Evolutionary conservation across 2,888 invertebrate genomes (phyloP).

Genomic region (Leptopilina drosophilae): DNA sequence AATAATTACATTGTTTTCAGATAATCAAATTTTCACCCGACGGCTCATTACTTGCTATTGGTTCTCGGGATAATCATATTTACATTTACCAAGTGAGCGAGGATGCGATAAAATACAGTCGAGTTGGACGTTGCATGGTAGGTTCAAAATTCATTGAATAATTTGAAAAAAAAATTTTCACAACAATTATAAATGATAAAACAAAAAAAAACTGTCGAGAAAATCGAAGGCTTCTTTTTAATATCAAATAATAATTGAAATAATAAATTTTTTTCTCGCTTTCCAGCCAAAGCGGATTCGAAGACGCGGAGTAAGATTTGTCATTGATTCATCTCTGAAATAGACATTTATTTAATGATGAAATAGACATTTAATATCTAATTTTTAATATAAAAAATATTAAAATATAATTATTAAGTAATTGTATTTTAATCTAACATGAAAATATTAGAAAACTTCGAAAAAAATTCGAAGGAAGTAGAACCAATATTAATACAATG

Average conservation of each 20-base stretch:
- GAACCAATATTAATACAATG: no score
- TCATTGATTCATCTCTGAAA: slow-evolving; percentile 55
- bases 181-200: no score
- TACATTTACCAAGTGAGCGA: slow-evolving; percentile 92
- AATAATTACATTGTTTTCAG: slow-evolving; percentile 78
- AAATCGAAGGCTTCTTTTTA: background rate
- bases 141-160: slow-evolving; percentile 70
- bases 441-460: no score
- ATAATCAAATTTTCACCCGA: slow-evolving; percentile 89
- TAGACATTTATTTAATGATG: slow-evolving; percentile 47
- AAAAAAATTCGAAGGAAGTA: no score
- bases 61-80: slow-evolving; percentile 92
- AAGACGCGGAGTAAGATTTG: slow-evolving; percentile 71
- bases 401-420: no score
- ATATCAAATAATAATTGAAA: background rate
- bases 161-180: background rate
- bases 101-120: slow-evolving; percentile 85
- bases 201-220: no score
- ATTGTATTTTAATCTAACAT: no score
- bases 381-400: no score
- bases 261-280: slow-evolving; percentile 55
- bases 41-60: slow-evolving; percentile 88
- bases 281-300: slow-evolving; percentile 75
- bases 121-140: slow-evolving; percentile 91
- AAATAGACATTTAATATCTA: no score